A percentile compares a stretch with the other conserved stretches of the same genome.
phyloP scores from a whole-genome alignment of 2,888 invertebrate genomes.

The Volucella zonaria region DNA sequence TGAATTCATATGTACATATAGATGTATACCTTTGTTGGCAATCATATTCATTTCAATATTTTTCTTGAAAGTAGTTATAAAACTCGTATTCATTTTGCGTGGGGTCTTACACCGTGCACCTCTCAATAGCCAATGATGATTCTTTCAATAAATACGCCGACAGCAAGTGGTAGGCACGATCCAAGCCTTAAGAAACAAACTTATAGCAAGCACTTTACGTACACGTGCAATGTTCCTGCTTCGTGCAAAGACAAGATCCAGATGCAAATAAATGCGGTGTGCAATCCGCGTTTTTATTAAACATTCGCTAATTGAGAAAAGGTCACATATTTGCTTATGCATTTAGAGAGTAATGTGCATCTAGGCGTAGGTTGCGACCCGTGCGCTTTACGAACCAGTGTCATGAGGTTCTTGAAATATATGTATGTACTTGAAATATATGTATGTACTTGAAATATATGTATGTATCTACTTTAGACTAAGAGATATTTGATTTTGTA shows the following conservation, averaged over 20 bases:
- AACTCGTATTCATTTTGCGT: slow-evolving; percentile 8
- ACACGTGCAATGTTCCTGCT: slow-evolving; percentile 27
- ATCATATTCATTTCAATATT: background rate
- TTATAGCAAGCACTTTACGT: slow-evolving; percentile 26
- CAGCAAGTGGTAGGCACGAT: slow-evolving; percentile 6
- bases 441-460: too few species aligned
- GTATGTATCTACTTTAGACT: slow-evolving; percentile 2
- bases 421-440: too few species aligned
- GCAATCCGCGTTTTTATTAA: slow-evolving; percentile 68
- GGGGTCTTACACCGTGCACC: slow-evolving; percentile 8
- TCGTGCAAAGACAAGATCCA: slow-evolving; percentile 45
- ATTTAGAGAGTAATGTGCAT: slow-evolving; percentile 62
- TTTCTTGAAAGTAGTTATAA: background rate
- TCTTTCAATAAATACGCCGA: background rate
- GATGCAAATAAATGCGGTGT: slow-evolving; percentile 46
- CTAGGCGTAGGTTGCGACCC: slow-evolving; percentile 29
- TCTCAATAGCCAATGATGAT: background rate
- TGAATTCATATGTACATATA: too few species aligned
- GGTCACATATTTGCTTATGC: slow-evolving; percentile 78
- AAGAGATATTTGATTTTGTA: slow-evolving; percentile 13
- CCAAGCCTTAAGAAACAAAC: slow-evolving; percentile 13
- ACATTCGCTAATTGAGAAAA: slow-evolving; percentile 79
- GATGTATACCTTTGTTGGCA: background rate
- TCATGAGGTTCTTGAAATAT: slow-evolving; percentile 45
- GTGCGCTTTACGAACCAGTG: slow-evolving; percentile 1